These are phyloP conservation scores for Odontomachus brunneus DNA, from an alignment of 1,140 invertebrate genomes.

Conservation along the genomic window DNA sequence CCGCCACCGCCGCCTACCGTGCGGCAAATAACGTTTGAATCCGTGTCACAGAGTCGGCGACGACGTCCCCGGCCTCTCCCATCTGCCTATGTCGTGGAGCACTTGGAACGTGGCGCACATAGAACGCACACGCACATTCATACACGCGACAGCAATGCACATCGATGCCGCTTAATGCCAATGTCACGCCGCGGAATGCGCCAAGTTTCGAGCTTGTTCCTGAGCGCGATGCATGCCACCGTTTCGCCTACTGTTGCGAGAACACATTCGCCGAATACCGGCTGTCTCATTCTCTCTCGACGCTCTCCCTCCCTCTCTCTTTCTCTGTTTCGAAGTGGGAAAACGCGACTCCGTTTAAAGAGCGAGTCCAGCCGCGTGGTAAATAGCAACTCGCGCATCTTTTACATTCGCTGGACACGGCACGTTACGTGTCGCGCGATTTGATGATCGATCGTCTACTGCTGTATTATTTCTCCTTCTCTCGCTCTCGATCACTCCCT, in stretches of 20 bases:
- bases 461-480: too few relatives aligned
- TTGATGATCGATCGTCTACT: constrained; percentile 3
- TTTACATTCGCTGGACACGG: background rate
- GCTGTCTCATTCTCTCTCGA: background rate
- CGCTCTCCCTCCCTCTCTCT: too few relatives aligned
- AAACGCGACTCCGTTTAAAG: background rate
- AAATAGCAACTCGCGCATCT: background rate
- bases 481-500: too few relatives aligned
- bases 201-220: constrained; percentile 9
- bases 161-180: constrained; percentile 55
- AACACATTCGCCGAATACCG: background rate
- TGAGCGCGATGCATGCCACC: constrained; percentile 17
- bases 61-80: background rate
- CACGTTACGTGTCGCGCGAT: background rate
- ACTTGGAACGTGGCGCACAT: background rate
- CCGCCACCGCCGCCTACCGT: constrained; percentile 13
- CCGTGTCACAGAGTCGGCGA: constrained; percentile 25
- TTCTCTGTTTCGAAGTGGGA: background rate
- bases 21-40: constrained; percentile 65
- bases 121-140: too few relatives aligned
- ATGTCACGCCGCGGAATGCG: constrained; percentile 47
- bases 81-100: background rate
- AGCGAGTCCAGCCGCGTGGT: too few relatives aligned
- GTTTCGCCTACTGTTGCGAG: constrained; percentile 6
- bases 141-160: background rate